Conservation (phyloP, 1,140 invertebrate species). For the Choristoneura fumiferana region DNA sequence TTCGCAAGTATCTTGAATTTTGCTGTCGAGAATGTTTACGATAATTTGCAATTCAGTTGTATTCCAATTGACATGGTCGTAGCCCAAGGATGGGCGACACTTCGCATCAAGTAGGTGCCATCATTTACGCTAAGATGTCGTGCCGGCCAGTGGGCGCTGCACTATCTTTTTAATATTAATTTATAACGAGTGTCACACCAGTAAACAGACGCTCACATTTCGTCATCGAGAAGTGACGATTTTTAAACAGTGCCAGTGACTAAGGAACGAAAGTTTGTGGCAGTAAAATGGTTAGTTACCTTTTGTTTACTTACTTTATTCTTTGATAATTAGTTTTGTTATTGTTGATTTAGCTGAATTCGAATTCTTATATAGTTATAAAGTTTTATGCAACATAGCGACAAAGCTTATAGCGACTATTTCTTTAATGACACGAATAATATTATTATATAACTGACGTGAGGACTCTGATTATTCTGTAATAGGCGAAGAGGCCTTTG, state of each 20-base stretch:
- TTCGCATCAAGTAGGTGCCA: not conserved
- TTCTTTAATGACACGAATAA: too few species aligned
- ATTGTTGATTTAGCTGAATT: too few species aligned
- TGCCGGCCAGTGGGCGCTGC: slow-evolving; percentile 1
- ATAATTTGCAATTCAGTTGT: slow-evolving; percentile 14
- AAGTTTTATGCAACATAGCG: too few species aligned
- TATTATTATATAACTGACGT: too few species aligned
- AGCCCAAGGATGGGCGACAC: not conserved
- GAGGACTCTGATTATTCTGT: too few species aligned
- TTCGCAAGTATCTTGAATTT: not conserved
- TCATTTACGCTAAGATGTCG: slow-evolving; percentile 1
- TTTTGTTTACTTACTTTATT: not conserved
- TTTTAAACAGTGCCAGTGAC: slow-evolving; percentile 9
- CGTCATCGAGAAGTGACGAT: not conserved
- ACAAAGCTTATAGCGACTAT: too few species aligned
- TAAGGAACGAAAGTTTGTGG: not conserved
- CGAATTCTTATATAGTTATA: too few species aligned
- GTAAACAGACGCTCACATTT: not conserved
- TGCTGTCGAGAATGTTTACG: not conserved
- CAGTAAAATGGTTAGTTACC: not conserved
- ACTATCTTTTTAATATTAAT: slow-evolving; percentile 11
- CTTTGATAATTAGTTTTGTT: not conserved
- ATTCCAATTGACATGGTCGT: slow-evolving; percentile 15
- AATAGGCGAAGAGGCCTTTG: too few species aligned
- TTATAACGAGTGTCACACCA: not conserved